Conservation (phyloP, 1,140 invertebrate genomes). For the Anastatus disparis region DNA sequence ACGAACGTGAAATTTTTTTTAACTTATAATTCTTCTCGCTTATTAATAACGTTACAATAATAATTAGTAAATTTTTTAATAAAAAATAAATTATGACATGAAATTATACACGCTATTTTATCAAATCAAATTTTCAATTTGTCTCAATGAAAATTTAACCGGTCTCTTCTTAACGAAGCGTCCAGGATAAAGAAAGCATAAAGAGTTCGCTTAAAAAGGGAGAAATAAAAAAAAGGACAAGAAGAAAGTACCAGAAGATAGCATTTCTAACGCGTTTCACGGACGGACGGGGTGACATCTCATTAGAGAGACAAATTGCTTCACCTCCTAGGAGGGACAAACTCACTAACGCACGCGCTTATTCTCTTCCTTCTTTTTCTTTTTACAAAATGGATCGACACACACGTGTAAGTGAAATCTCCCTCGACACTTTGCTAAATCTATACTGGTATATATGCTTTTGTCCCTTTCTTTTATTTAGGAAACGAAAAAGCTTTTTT, state of each 20-base stretch:
- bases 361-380: background rate
- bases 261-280: slow-evolving; percentile 7
- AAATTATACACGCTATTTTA: no score
- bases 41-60: no score
- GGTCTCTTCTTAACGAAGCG: background rate
- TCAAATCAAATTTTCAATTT: no score
- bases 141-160: no score
- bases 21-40: no score
- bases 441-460: no score
- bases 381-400: background rate
- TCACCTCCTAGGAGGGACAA: slow-evolving; percentile 55
- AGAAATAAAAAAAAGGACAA: background rate
- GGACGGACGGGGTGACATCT: slow-evolving; percentile 59
- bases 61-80: no score
- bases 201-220: background rate
- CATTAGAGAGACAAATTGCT: slow-evolving; percentile 69
- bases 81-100: no score
- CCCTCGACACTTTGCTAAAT: no score
- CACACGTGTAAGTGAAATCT: background rate
- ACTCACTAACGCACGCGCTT: slow-evolving; percentile 14
- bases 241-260: slow-evolving; percentile 15
- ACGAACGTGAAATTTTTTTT: no score
- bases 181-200: background rate
- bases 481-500: background rate
- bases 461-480: background rate